Evolutionary conservation across 1,140 invertebrate genomes (phyloP).

Genomic region (Diorhabda sublineata): DNA sequence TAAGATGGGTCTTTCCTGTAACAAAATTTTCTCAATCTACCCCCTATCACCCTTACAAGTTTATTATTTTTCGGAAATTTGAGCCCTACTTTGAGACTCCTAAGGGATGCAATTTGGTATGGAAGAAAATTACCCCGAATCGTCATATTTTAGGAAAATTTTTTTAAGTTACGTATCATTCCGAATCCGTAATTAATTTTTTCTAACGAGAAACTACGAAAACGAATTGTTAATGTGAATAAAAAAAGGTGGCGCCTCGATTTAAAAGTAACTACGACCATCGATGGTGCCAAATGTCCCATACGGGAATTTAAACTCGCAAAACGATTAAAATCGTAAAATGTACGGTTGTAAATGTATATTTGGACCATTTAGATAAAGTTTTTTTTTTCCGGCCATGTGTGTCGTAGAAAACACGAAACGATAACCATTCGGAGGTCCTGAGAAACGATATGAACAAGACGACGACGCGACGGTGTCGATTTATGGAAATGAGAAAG

Average conservation of each 20-base stretch:
- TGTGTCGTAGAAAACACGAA: neutral
- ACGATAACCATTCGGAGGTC: conserved; percentile 2
- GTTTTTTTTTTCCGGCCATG: conserved; percentile 13
- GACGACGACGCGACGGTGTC: neutral
- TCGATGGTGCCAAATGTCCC: neutral
- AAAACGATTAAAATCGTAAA: conserved; percentile 11
- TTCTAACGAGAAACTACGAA: too few species aligned
- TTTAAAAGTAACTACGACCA: neutral
- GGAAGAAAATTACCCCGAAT: too few species aligned
- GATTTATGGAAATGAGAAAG: neutral
- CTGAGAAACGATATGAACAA: conserved; percentile 10
- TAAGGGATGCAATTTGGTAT: too few species aligned
- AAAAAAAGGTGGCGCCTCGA: neutral
- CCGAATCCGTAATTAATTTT: too few species aligned
- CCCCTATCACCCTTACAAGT: too few species aligned
- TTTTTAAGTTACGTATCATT: too few species aligned
- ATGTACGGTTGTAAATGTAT: conserved; percentile 13
- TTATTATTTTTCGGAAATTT: too few species aligned
- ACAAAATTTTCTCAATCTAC: too few species aligned
- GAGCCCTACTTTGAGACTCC: too few species aligned
- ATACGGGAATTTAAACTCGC: neutral
- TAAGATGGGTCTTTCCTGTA: too few species aligned
- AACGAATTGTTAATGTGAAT: neutral
- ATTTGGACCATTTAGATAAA: conserved; percentile 13
- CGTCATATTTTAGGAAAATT: too few species aligned